These are phyloP conservation scores for Noctuana brunneofusca DNA, from an alignment of 2,888 invertebrate genomes.

Conservation along the genomic window DNA sequence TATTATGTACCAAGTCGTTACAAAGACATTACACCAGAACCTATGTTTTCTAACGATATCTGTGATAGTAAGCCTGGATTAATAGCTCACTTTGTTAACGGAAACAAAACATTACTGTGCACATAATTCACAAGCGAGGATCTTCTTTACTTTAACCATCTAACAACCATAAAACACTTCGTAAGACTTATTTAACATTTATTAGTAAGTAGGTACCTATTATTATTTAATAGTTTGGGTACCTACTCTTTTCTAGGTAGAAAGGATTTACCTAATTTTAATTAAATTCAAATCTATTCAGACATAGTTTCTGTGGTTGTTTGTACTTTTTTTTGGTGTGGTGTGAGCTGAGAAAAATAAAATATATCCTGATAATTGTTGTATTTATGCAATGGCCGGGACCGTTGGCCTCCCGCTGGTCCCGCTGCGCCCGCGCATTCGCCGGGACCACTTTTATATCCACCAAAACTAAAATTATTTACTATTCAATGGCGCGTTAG, in stretches of 20 bases:
- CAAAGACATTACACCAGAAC: conserved; percentile 44
- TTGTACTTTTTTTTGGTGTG: conserved; percentile 36
- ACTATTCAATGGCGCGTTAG: conserved; percentile 53
- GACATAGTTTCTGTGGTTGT: conserved; percentile 8
- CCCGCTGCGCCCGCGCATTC: conserved; percentile 59
- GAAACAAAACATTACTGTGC: conserved; percentile 50
- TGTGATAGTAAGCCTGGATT: conserved; percentile 62
- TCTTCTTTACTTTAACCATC: neutral
- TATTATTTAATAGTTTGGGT: no score
- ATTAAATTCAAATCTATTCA: neutral
- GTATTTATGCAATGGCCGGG: conserved; percentile 65
- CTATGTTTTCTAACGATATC: conserved; percentile 48
- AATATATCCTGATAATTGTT: conserved; percentile 61
- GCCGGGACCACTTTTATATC: conserved; percentile 64
- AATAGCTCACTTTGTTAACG: conserved; percentile 63
- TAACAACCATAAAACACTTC: neutral
- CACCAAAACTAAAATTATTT: conserved; percentile 70
- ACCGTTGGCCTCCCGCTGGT: conserved; percentile 61
- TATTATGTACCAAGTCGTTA: conserved; percentile 36
- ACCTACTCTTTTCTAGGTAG: no score
- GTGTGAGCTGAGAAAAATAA: conserved; percentile 38
- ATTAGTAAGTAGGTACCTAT: no score
- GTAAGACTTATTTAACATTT: neutral
- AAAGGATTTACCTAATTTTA: neutral
- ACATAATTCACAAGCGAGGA: conserved; percentile 40